phyloP scores from a whole-genome alignment of 2,888 invertebrate species.

The Aphodius granarius region DNA sequence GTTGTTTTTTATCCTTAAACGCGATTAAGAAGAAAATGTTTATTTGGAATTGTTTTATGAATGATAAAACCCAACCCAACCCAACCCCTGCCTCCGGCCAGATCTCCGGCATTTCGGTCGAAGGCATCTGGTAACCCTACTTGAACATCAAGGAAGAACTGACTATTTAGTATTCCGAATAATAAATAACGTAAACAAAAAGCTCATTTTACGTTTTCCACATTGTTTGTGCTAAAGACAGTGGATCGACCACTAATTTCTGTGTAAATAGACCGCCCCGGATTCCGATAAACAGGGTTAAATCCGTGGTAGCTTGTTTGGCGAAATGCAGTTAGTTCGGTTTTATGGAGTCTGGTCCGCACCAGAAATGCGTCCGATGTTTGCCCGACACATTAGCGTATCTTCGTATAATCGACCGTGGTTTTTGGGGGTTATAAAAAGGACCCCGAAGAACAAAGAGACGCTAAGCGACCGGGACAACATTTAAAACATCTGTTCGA shows the following conservation, averaged over 20 bases:
- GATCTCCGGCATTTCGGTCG: no score
- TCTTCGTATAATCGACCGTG: neutral
- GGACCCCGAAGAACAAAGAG: neutral
- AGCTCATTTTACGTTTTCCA: neutral
- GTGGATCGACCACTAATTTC: neutral
- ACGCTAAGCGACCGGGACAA: neutral
- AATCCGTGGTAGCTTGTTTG: neutral
- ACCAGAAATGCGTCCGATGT: neutral
- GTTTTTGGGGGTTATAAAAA: neutral
- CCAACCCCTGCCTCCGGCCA: no score
- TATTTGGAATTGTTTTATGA: no score
- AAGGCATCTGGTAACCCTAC: no score
- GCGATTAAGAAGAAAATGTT: no score
- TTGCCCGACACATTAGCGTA: neutral
- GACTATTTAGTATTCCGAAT: neutral
- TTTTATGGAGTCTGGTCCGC: neutral
- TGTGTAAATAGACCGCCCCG: neutral
- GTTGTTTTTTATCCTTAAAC: no score
- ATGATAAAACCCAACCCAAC: no score
- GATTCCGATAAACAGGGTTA: neutral
- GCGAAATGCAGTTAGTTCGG: neutral
- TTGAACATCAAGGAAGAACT: neutral
- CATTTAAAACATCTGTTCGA: neutral
- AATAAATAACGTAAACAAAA: neutral
- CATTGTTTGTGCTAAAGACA: neutral